Evolutionary conservation across 2,888 invertebrate genomes (phyloP), one percentile per base, ranked within the genome.

Genomic region (Quadroppia sp.): DNA sequence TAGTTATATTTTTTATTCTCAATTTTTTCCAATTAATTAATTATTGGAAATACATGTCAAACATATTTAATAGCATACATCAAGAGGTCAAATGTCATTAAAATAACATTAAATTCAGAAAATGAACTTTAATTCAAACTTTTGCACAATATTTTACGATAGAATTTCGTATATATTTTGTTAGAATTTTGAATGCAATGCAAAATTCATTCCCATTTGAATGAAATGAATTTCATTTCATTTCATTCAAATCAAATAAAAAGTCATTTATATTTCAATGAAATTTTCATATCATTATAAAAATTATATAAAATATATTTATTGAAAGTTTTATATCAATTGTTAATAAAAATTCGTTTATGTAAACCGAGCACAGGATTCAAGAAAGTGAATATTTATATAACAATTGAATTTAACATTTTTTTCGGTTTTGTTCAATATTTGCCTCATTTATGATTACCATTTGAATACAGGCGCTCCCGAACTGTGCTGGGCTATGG

Each of bases 21-120:
- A 28, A 23, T 56, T 56, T n/a, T 7, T 56, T 25, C n/a, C 25
- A 3, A 56, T 56, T 28, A 56, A 56, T 56, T 56, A 56, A 56
- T 56, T 56, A 25, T 56, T 56, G 17, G 50, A 25, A 56, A 56
- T 20, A 56, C 25, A 56, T 56, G 56, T 56, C 25, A 48, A 56
- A 56, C 25, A 23, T 9, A 20, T 23, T 23, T 28, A 25, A 20
- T 56, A 28, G 25, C 56, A 23, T 25, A 25, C 23, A 56, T 50
- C 17, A 50, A 50, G 50, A 15, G 50, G 50, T 17, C 50, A 50
- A 50, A 50, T 9, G 50, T 50, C 50, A 50, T 11, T 11, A 50
- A 7, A 50, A 50, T 17, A 50, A 50, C 6, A 50, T n/a, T n/a
- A n/a, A n/a, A n/a, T n/a, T n/a, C n/a, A n/a, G n/a, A n/a, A n/a